Percentiles rank a stretch among this genome's conserved stretches.
Conservation (phyloP, 2,113 vertebrate species). For the Ranitomeya variabilis region DNA sequence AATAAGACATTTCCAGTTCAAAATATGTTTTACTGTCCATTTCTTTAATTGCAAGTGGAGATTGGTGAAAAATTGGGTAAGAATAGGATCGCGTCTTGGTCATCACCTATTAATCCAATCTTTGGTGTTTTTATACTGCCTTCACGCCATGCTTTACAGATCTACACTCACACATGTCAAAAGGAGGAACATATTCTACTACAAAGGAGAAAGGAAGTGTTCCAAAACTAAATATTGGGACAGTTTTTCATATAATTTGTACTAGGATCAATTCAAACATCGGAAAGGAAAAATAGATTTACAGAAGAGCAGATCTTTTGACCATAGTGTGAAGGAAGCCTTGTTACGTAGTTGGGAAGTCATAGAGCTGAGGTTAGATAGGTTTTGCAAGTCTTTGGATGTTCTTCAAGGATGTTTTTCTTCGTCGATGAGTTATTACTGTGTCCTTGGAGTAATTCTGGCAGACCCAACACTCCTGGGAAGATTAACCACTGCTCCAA, state of each 20-base stretch:
- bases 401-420: constrained; percentile 3
- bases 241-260: neutral
- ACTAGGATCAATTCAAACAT: neutral
- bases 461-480: neutral
- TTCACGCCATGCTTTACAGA: neutral
- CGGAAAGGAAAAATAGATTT: neutral
- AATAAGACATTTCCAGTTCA: neutral
- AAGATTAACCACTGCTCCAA: constrained; percentile 16
- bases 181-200: neutral
- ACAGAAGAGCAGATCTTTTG: neutral
- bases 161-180: neutral
- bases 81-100: neutral
- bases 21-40: neutral
- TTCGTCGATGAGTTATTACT: constrained; percentile 4
- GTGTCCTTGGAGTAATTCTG: constrained; percentile 17
- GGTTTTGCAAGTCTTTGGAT: neutral
- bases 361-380: neutral
- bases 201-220: neutral
- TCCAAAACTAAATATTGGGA: neutral
- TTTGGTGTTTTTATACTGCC: neutral
- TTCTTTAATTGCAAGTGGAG: too few relatives aligned
- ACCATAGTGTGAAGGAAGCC: neutral
- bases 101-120: neutral
- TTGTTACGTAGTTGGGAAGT: neutral
- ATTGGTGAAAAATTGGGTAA: too few relatives aligned